Base-by-base conservation (phyloP, 2,113 vertebrate genomes). In the Chunga burmeisteri region DNA sequence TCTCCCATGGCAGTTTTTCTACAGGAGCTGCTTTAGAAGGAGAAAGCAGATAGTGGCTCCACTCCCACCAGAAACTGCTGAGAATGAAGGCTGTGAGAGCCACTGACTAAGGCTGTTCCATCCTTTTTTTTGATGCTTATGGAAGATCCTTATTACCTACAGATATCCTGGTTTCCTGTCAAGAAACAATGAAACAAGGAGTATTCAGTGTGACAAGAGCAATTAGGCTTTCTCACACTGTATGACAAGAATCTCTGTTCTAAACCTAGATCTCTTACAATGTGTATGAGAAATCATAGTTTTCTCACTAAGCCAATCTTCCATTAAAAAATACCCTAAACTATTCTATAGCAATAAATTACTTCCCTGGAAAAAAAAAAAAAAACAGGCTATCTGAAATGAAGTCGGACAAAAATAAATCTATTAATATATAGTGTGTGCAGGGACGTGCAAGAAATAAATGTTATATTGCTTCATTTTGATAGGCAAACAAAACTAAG, bases 401-500 rank as follows among this genome's bases (percentile, higher is more conserved):
- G 11, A 95, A 83, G 30, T 44, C 78, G 40, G n/a, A 42, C 53
- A 90, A 94, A 96, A 94, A 74, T 88, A 74, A 80, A 94, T 74
- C 11, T 78, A 62, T 81, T 91, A 44, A 75, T 83, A 59, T 46
- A 44, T 19, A 74, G 29, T 50, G 19, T 72, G 26, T 81, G 22
- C 53, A 89, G 34, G 40, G 20, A 82, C 16, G 73, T 72, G 30
- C 10, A 67, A 88, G 53, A 90, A 91, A 90, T 75, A 78, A 88
- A 93, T 89, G n/a, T 81, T 86, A n/a, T 58, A 50, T 72, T 1
- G 2, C 32, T 88, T 91, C 32, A 62, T 85, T 88, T 91, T 94
- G 75, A 81, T 67, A 66, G 40, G 62, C 36, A 86, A 95, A 75
- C 56, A 92, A 92, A 92, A 74, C 53, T 65, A 62, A 74, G 63